A percentile compares a stretch with the other conserved stretches of the same genome.
Evolutionary conservation across 2,888 invertebrate species (phyloP).

Genomic region (Xanthorhoe spadicearia): DNA sequence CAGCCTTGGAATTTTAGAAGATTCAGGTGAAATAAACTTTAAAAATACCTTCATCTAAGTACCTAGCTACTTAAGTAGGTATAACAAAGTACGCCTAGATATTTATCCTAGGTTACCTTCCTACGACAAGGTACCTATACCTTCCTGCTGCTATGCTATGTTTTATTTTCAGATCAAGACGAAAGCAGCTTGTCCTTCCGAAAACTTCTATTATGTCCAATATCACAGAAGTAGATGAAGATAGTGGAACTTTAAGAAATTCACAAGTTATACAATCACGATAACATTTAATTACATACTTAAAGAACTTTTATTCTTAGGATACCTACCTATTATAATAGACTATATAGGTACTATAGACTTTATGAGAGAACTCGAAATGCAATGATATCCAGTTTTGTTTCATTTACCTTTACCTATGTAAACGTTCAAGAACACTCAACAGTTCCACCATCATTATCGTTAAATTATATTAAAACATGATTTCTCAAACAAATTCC

Average conservation of each 20-base stretch:
- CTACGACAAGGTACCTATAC: too few species aligned
- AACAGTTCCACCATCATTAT: too few species aligned
- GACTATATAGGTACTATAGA: too few species aligned
- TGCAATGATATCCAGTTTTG: too few species aligned
- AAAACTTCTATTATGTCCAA: constrained; percentile 72
- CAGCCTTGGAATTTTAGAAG: constrained; percentile 71
- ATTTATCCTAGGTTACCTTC: background rate
- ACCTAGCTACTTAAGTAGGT: background rate
- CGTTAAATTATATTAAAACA: too few species aligned
- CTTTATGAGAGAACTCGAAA: too few species aligned
- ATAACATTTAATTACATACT: background rate
- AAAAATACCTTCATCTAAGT: background rate
- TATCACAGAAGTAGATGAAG: constrained; percentile 73
- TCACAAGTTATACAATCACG: constrained; percentile 40
- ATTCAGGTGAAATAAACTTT: constrained; percentile 27
- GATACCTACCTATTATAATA: too few species aligned
- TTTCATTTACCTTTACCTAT: too few species aligned
- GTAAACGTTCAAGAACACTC: too few species aligned
- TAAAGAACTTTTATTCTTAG: background rate
- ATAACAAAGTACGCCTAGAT: too few species aligned
- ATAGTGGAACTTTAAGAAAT: constrained; percentile 48
- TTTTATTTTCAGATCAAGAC: constrained; percentile 48
- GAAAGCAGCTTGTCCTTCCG: constrained; percentile 48
- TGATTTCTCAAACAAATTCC: too few species aligned
- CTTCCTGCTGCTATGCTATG: too few species aligned